A percentile compares a stretch with the other conserved stretches of the same genome.
Evolutionary conservation across 2,888 invertebrate species (phyloP).

Genomic region (Oxytorus armatus): DNA sequence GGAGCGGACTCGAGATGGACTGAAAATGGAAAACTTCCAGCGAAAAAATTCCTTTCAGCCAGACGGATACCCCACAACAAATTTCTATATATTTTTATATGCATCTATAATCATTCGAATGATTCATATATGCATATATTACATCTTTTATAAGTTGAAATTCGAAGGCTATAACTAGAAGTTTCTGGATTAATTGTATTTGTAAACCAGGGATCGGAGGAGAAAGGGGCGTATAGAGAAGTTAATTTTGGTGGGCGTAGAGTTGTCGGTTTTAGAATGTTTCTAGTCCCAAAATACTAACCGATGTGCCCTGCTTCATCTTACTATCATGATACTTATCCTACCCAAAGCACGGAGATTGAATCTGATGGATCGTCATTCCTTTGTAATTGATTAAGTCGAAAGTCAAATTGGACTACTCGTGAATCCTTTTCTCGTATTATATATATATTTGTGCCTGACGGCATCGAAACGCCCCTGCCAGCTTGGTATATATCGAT

Average conservation of each 20-base stretch:
- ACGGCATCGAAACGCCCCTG: slow-evolving; percentile 10
- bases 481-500: background rate
- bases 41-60: background rate
- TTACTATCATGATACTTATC: slow-evolving; percentile 41
- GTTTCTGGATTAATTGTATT: slow-evolving; percentile 60
- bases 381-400: slow-evolving; percentile 68
- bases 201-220: slow-evolving; percentile 54
- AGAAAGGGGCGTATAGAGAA: slow-evolving; percentile 43
- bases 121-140: background rate
- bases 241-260: slow-evolving; percentile 60
- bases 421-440: slow-evolving; percentile 33
- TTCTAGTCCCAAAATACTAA: slow-evolving; percentile 36
- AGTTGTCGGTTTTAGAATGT: slow-evolving; percentile 49
- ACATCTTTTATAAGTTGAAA: slow-evolving; percentile 11
- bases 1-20: background rate
- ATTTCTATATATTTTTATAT: background rate
- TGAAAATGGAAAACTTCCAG: background rate
- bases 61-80: no score
- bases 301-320: background rate
- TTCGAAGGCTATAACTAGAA: slow-evolving; percentile 28
- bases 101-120: background rate
- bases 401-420: slow-evolving; percentile 46
- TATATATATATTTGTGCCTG: background rate
- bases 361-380: slow-evolving; percentile 66
- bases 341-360: slow-evolving; percentile 5